These are phyloP conservation scores for Probosciger aterrimus DNA, from an alignment of 2,113 vertebrate genomes.

Conservation along the genomic window DNA sequence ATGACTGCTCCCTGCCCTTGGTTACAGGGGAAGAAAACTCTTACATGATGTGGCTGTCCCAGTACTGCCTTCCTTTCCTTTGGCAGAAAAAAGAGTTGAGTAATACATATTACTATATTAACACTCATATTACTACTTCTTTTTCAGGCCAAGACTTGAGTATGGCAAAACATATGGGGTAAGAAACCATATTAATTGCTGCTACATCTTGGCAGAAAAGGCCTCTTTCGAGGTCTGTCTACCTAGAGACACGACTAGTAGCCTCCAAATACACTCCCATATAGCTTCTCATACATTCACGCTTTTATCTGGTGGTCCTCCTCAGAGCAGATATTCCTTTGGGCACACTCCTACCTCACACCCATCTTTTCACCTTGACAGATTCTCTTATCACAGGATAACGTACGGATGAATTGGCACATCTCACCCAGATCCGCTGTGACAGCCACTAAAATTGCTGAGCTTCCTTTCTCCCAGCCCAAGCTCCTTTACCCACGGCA, in stretches of 20 bases:
- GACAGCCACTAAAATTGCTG: background rate
- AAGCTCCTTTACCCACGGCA: background rate
- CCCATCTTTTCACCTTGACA: background rate
- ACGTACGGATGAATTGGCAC: background rate
- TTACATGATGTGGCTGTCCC: background rate
- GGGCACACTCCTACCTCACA: background rate
- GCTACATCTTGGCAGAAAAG: background rate
- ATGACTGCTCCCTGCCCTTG: background rate
- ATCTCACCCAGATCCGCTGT: background rate
- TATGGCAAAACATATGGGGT: background rate
- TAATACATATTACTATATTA: background rate
- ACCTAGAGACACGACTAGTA: background rate
- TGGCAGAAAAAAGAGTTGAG: background rate
- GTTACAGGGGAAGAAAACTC: background rate
- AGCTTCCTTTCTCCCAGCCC: background rate
- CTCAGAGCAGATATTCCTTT: background rate
- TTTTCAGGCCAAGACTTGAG: background rate
- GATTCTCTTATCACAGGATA: background rate
- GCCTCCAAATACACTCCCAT: background rate
- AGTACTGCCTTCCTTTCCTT: background rate
- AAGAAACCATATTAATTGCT: background rate
- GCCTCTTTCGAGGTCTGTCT: background rate
- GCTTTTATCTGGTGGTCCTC: background rate
- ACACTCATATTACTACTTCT: background rate
- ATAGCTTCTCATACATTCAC: background rate